Evolutionary conservation across 2,888 invertebrate genomes (phyloP).

Genomic region (Entomobrya multifasciata): DNA sequence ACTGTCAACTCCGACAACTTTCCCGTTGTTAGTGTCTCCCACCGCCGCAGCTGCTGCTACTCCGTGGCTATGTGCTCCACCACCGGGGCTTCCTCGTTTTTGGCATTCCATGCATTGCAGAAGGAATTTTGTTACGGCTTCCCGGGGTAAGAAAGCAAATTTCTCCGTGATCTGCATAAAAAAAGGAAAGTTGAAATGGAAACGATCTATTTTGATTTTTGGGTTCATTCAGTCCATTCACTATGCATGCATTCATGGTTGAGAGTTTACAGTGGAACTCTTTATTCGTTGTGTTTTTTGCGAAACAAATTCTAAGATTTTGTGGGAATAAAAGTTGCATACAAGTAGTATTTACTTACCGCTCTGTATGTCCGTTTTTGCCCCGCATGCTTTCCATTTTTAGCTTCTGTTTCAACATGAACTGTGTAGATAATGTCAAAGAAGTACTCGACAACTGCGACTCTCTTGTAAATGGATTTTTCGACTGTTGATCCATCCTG

Average conservation of each 20-base stretch:
- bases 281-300: neutral
- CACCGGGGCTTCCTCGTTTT: conserved; percentile 83
- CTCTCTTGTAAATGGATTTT: conserved; percentile 88
- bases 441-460: conserved; percentile 98
- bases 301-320: too few relatives aligned
- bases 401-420: conserved; percentile 95
- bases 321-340: too few relatives aligned
- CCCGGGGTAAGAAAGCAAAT: conserved; percentile 96
- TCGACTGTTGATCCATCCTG: conserved; percentile 76
- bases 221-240: neutral
- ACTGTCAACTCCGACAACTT: conserved; percentile 74
- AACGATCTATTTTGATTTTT: conserved; percentile 44
- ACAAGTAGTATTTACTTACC: conserved; percentile 89
- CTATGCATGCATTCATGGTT: too few relatives aligned
- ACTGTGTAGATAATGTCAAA: conserved; percentile 98
- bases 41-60: too few relatives aligned
- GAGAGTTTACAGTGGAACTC: neutral
- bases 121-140: conserved; percentile 97
- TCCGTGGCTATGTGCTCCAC: conserved; percentile 80
- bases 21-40: conserved; percentile 69
- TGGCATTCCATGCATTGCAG: conserved; percentile 97
- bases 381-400: conserved; percentile 97
- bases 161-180: conserved; percentile 93
- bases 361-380: conserved; percentile 98
- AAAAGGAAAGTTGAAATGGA: conserved; percentile 16